phyloP scores from a whole-genome alignment of 2,888 invertebrate species.

The Platycheirus rosarum region DNA sequence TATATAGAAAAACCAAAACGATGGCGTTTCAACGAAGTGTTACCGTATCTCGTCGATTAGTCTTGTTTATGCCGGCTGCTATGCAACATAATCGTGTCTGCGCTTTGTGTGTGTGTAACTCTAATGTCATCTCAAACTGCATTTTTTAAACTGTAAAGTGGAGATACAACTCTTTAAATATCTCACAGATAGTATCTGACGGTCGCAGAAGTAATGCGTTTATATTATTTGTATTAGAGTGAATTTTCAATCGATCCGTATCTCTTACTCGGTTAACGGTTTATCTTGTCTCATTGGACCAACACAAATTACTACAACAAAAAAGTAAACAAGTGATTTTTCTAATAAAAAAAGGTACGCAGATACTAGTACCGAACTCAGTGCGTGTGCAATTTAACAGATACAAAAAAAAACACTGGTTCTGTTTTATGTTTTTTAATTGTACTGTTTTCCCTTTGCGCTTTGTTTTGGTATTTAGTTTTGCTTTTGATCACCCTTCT shows the following conservation, averaged over 20 bases:
- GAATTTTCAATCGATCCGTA: constrained; percentile 23
- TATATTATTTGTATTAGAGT: constrained; percentile 24
- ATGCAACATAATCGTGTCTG: constrained; percentile 77
- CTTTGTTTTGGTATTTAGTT: constrained; percentile 66
- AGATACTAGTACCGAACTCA: constrained; percentile 20
- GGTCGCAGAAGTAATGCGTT: constrained; percentile 16
- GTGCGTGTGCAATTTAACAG: constrained; percentile 63
- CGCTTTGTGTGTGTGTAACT: constrained; percentile 62
- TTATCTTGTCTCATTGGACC: constrained; percentile 53
- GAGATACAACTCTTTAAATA: constrained; percentile 20
- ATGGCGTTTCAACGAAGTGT: constrained; percentile 66
- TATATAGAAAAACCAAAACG: constrained; percentile 55
- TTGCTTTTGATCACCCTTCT: constrained; percentile 45
- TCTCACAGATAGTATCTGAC: constrained; percentile 6
- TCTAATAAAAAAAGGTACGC: constrained; percentile 19
- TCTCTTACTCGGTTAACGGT: constrained; percentile 51
- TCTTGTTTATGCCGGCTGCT: constrained; percentile 80
- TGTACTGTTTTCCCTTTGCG: constrained; percentile 38
- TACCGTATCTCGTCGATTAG: constrained; percentile 76
- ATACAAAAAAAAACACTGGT: constrained; percentile 18
- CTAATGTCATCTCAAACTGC: constrained; percentile 60
- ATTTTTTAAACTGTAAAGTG: constrained; percentile 46
- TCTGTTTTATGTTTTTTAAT: constrained; percentile 33
- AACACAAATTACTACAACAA: no score
- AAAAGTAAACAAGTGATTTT: constrained; percentile 71